A percentile compares a stretch with the other conserved stretches of the same genome.
Evolutionary conservation across 2,888 invertebrate genomes (phyloP).

Genomic region (Sceliomorpha sp.): DNA sequence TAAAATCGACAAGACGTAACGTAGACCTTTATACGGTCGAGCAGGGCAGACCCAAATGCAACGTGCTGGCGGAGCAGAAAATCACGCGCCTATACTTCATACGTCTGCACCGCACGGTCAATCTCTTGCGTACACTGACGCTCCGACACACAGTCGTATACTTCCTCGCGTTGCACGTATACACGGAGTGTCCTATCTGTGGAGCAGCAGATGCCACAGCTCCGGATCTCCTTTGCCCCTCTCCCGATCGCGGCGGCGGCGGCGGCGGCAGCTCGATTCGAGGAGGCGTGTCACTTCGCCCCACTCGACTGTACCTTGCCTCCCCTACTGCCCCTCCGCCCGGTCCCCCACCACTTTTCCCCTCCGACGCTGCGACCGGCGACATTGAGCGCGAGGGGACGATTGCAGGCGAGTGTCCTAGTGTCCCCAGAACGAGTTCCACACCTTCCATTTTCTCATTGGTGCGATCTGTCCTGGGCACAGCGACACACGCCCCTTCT

Average conservation of each 20-base stretch:
- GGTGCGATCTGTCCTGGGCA: constrained; percentile 70
- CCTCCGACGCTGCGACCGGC: constrained; percentile 44
- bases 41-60: too few species aligned
- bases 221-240: constrained; percentile 56
- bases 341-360: constrained; percentile 47
- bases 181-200: constrained; percentile 58
- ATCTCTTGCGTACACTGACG: constrained; percentile 8
- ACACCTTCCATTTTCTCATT: constrained; percentile 65
- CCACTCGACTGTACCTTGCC: constrained; percentile 57
- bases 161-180: constrained; percentile 42
- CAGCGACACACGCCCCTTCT: constrained; percentile 73
- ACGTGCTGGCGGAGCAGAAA: background rate
- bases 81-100: constrained; percentile 3
- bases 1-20: too few species aligned
- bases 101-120: background rate
- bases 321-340: constrained; percentile 50
- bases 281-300: constrained; percentile 47
- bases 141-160: constrained; percentile 14
- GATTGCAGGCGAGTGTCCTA: constrained; percentile 47
- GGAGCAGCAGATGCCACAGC: constrained; percentile 64
- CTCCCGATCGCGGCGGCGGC: too few species aligned
- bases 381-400: constrained; percentile 45
- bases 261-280: constrained; percentile 33
- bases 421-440: constrained; percentile 50
- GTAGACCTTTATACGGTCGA: too few species aligned